Base-by-base conservation (phyloP, 2,888 invertebrate genomes). In the Agrilus cyanescens region DNA sequence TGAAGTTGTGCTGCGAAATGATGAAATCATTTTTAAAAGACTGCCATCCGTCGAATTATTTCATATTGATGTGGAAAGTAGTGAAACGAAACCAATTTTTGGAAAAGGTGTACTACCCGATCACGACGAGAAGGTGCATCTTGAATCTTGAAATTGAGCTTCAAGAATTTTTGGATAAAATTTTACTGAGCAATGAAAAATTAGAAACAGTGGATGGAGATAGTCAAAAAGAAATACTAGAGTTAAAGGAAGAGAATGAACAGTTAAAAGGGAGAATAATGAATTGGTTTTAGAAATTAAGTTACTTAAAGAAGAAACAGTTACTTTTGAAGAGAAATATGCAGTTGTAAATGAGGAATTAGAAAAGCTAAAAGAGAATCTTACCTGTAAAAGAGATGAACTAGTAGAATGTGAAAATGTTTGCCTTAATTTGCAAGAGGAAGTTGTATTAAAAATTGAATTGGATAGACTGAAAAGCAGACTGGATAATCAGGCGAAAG, bases 401-500 rank as follows among this genome's bases (percentile, higher is more conserved):
- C 6, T 43, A 13, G 4, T 1, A 4, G 16, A 38, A 13, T 12
- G 35, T 10, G 25, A 43, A 13, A 34, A 30, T 35, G 18, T 36
- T 15, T 36, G 37, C 12, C 20, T 7, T n/a, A 40, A 50, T 41
- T 44, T 63, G 3, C 57, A 57, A 46, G 62, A 62, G 45, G 60
- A 62, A 13, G 32, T 54, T 6, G 46, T 53, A 46, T 37, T 53
- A 5, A 56, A 58, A 42, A 46, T 35, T 31, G 59, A 64, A 50
- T 43, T 63, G 29, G 59, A 60, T 32, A 36, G 49, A 10, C 20
- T 54, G 4, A 61, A 54, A 52, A 54, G 43, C 41, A 55, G 55
- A 47, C 62, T 57, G 14, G 58, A 60, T 49, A 46, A 50, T 32
- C 46, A 53, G 16, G 54, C 52, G 34, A 55, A 56, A 52, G 64